Evolutionary conservation across 2,888 invertebrate species (phyloP), one percentile per base, ranked within the genome.

Genomic region (Drosophila robusta): DNA sequence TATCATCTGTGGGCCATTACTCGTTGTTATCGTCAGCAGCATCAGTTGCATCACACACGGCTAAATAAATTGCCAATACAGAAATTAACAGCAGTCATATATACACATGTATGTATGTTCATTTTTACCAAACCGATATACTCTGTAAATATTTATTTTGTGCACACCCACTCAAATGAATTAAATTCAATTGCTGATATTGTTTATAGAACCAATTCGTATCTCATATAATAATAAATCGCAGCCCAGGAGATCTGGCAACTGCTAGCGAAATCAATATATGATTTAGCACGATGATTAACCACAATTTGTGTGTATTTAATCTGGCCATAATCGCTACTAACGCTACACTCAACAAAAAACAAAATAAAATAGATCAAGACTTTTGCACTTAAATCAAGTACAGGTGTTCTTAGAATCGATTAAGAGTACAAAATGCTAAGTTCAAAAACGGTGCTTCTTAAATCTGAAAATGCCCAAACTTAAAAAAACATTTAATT

Each of bases 1-100:
- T 88, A 83, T 83, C 82, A 83, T 83, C 83, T 68, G 39, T 39
- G 36, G 36, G 36, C 12, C 39, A 54, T 50, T 60, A 54, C 50
- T 61, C 46, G 70, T 64, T 50, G 70, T 66, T 46, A 61, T 44
- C 58, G 38, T 46, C 63, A 77, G 51, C 74, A 44, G 58, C 56
- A 44, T 54, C 56, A 61, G 55, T 57, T 56, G 55, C 71, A 73
- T 70, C 73, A 51, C 69, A 51, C 69, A 70, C 39, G 54, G 16
- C 58, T 65, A 54, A 61, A 77, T 56, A 62, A 65, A 55, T 58
- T 56, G 54, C 24, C 58, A 58, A 38, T 12, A 39, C 39, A 47
- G 24, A 61, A 60, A 65, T 65, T 47, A 70, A 41, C 64, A 76
- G 36, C 32, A 32, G 4, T 32, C 32, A 32, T 32, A 38, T 39